These are phyloP conservation scores for Columba guinea DNA, from an alignment of 2,797 vertebrate species.

Conservation along the genomic window DNA sequence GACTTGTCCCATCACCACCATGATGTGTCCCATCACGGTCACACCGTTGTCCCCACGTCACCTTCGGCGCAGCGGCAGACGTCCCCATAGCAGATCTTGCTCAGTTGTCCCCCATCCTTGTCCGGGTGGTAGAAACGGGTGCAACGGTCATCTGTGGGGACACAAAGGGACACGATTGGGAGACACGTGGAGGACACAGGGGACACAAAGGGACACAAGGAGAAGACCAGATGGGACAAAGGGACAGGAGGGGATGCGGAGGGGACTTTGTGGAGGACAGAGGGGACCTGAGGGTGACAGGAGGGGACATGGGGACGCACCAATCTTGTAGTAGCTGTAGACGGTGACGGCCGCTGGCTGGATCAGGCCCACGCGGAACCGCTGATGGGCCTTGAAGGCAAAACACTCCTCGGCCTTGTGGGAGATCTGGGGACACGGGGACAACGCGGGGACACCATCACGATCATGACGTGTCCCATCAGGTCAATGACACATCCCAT, in stretches of 20 bases:
- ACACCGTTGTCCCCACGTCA: background rate
- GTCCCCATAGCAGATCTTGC: background rate
- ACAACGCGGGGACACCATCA: too few species aligned
- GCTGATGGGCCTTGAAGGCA: constrained; percentile 57
- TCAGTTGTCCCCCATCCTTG: background rate
- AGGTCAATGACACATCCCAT: too few species aligned
- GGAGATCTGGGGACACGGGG: constrained; percentile 5
- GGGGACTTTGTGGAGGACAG: background rate
- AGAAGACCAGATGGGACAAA: background rate
- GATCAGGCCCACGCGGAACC: constrained; percentile 53
- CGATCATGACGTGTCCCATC: too few species aligned
- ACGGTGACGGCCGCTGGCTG: constrained; percentile 75
- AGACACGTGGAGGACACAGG: too few species aligned
- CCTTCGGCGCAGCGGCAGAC: background rate
- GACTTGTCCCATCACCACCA: rapidly evolving
- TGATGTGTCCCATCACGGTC: rapidly evolving
- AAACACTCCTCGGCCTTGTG: constrained; percentile 30
- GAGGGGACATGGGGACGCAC: background rate
- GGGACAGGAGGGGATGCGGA: background rate
- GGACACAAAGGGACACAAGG: background rate
- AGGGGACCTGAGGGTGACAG: background rate
- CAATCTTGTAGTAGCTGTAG: constrained; percentile 77
- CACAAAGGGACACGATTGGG: background rate
- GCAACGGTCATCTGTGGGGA: background rate
- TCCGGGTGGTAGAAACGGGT: constrained; percentile 42